Base-by-base conservation (phyloP, 2,797 vertebrate species). In the Coilia nasus region DNA sequence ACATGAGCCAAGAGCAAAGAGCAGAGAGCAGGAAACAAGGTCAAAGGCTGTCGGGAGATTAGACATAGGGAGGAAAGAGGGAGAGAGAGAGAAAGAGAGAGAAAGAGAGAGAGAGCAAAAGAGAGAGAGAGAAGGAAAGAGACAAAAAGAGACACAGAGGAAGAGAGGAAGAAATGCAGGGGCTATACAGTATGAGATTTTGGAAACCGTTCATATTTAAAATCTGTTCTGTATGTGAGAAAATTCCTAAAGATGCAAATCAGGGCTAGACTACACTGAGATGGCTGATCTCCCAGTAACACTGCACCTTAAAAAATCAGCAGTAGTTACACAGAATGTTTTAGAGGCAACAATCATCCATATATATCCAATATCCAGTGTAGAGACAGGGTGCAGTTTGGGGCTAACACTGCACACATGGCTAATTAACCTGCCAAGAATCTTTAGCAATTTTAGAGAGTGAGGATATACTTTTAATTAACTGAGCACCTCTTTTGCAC, bases 21-120 rank as follows among this genome's bases (percentile, higher is more conserved):
- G 81, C 62, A 75, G 84, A 89, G 86, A 81, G 87, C 86, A 86
- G 85, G 81, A 90, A 90, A 91, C 87, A 83, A 88, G 86, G 89
- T 88, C 81, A 88, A 75, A 85, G 85, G 88, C 28, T 83, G 17
- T 19, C 85, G 80, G 85, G 64, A 71, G 83, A 84, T 83, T 54
- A 82, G 75, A 87, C 90, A 71, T 28, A 17, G 64, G 25, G 23
- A 31, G 62, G 25, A 19, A 83, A 85, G 83, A 85, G 50, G 84
- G 71, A 75, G 4, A 31, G 21, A 62, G 60, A 75, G 57, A 86
- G 62, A 86, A 14, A 41, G 62, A 12, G 9, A 67, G 62, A 62
- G n/a, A 25, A 23, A 10, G 21, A 87, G 81, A 60, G 60, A 75
- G 84, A 89, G 86, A 81, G 87, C 86, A 86, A 19, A 83, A 85